These are phyloP conservation scores for Drosophila varians DNA, from an alignment of 1,140 invertebrate species.

Conservation along the genomic window DNA sequence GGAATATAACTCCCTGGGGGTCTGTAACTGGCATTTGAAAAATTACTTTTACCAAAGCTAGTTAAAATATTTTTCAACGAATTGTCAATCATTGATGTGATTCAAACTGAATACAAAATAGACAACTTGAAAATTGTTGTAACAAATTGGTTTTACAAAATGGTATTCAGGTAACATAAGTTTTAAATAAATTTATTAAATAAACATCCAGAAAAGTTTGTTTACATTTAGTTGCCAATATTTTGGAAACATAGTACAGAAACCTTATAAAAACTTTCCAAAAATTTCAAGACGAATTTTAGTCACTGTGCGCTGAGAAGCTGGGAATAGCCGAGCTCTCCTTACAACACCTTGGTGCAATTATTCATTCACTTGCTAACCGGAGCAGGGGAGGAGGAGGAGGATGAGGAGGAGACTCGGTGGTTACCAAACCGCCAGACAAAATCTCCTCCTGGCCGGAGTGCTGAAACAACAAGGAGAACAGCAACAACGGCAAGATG, in stretches of 20 bases:
- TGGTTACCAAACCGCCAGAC: slow-evolving; percentile 22
- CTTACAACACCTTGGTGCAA: slow-evolving; percentile 69
- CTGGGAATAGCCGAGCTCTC: slow-evolving; percentile 10
- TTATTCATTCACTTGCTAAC: slow-evolving; percentile 64
- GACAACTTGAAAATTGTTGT: not conserved
- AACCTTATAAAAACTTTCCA: no score
- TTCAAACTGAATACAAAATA: not conserved
- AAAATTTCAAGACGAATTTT: no score
- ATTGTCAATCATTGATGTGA: slow-evolving; percentile 9
- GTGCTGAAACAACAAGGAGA: slow-evolving; percentile 7
- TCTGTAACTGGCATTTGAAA: slow-evolving; percentile 17
- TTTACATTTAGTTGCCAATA: no score
- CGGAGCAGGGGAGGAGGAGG: slow-evolving; percentile 1
- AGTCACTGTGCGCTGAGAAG: slow-evolving; percentile 6
- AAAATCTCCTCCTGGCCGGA: slow-evolving; percentile 20
- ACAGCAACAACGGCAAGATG: slow-evolving; percentile 24
- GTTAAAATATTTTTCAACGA: slow-evolving; percentile 12
- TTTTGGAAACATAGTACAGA: no score
- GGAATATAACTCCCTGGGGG: slow-evolving; percentile 16
- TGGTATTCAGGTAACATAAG: no score
- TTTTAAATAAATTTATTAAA: no score
- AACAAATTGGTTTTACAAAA: no score
- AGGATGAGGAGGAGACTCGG: not conserved
- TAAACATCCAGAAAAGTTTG: no score
- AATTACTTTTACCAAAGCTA: slow-evolving; percentile 20